A percentile compares a stretch with the other conserved stretches of the same genome.
Evolutionary conservation across 2,888 invertebrate genomes (phyloP).

Genomic region (Acholoe squamosa): DNA sequence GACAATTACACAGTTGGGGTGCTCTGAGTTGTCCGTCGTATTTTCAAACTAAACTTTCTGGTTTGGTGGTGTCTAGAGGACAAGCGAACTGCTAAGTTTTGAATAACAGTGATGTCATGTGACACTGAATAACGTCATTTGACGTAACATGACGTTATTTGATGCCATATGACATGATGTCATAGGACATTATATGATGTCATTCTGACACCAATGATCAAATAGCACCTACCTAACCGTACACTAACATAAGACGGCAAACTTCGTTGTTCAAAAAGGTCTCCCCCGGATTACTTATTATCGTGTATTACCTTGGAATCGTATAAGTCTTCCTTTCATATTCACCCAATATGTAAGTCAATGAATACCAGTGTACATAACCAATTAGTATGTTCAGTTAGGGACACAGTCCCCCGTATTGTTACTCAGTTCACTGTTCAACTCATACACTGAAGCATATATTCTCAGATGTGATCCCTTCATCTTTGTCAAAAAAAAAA

Average conservation of each 20-base stretch:
- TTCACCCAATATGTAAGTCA: constrained; percentile 18
- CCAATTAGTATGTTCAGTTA: not conserved
- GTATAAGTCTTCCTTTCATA: constrained; percentile 53
- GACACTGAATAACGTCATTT: not conserved
- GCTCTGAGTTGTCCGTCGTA: not conserved
- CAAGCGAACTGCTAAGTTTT: not conserved
- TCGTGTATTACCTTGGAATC: constrained; percentile 48
- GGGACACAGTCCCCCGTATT: not conserved
- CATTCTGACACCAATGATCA: not conserved
- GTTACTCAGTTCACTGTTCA: not conserved
- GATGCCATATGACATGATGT: not conserved
- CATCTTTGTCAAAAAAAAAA: not conserved
- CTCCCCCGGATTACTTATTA: not conserved
- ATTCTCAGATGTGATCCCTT: not conserved
- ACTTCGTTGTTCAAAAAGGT: not conserved
- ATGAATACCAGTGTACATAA: constrained; percentile 45
- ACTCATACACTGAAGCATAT: not conserved
- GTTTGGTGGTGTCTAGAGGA: not conserved
- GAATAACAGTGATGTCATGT: not conserved
- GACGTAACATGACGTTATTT: not conserved
- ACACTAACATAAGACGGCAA: no score
- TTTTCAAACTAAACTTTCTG: not conserved
- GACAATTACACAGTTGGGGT: constrained; percentile 40
- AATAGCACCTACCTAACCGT: constrained; percentile 29
- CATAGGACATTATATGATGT: not conserved